phyloP scores from a whole-genome alignment of 2,888 invertebrate species.

The Acrobasis repandana region DNA sequence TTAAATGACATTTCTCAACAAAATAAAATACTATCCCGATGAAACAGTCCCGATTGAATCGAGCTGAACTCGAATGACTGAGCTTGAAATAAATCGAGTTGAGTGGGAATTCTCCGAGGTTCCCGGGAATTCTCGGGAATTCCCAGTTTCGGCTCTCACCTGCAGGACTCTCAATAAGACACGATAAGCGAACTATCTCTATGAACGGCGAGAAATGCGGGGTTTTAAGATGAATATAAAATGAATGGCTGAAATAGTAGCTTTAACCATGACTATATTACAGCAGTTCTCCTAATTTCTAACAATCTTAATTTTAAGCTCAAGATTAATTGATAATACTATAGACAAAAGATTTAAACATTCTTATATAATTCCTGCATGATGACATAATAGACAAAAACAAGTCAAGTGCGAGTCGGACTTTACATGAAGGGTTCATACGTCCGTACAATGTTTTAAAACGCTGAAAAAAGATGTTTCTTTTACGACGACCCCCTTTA shows the following conservation, averaged over 20 bases:
- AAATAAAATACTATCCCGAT: background rate
- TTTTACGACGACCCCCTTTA: too few relatives aligned
- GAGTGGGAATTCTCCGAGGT: background rate
- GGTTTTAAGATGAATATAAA: background rate
- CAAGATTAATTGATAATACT: too few relatives aligned
- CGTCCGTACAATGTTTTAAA: too few relatives aligned
- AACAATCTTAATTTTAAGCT: too few relatives aligned
- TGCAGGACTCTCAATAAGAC: conserved; percentile 7
- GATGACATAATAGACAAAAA: too few relatives aligned
- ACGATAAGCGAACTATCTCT: conserved; percentile 1
- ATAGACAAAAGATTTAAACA: too few relatives aligned
- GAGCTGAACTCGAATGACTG: background rate
- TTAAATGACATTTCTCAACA: background rate
- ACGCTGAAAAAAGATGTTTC: too few relatives aligned
- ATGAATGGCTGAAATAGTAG: background rate
- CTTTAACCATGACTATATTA: too few relatives aligned
- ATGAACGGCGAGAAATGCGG: background rate
- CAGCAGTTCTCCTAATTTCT: too few relatives aligned
- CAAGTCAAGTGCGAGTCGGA: too few relatives aligned
- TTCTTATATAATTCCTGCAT: too few relatives aligned
- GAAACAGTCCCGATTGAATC: background rate
- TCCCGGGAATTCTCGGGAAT: background rate
- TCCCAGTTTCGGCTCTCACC: conserved; percentile 2
- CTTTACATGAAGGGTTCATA: too few relatives aligned
- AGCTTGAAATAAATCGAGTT: background rate